Evolutionary conservation across 2,797 vertebrate species (phyloP), one percentile per base, ranked within the genome.

Genomic region (Cossypha dichroa): DNA sequence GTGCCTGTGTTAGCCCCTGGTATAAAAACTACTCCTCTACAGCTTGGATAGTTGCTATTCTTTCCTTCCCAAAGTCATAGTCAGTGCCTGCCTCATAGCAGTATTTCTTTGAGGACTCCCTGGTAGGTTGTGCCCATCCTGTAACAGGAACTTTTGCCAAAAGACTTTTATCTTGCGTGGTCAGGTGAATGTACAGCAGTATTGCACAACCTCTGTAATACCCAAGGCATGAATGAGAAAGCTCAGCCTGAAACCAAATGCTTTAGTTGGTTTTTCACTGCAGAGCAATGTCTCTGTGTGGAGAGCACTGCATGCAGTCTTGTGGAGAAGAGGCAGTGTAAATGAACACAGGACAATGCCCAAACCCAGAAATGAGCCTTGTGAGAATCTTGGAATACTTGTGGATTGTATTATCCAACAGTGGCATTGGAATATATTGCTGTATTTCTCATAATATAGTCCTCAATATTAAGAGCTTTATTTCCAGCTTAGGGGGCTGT

Each of bases 1-100:
- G 99, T 97, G 98, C 99, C 94, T 99, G 99, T 33, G 99, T 99
- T 98, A 99, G 99, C 91, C 99, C 99, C 1, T 99, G 99, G 99
- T 99, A 98, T 97, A 98, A 69, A 56, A 85, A 43, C 23, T 70
- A 34, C 36, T 92, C 14, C 49, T 91, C 29, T 73, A 31, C 12
- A 76, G 9, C 29, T 85, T 93, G 41, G 33, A 4, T 41, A 56
- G 22, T 74, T 92, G 20, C 33, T 76, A 3, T 69, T 5, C 34
- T 33, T 80, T 48, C 54, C 49, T 76, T 72, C 54, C 7, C 8
- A 12, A 69, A 88, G 22, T 54, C 38, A 41, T 28, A 18, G 11
- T 86, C 54, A 66, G 33, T 74, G 48, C 28, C 77, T 5, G 8
- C 34, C 40, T 92, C 15, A 5, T 29, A 81, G 60, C 1, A 3